Conservation (phyloP, 2,888 invertebrate genomes). For the Drosophila paranaensis region DNA sequence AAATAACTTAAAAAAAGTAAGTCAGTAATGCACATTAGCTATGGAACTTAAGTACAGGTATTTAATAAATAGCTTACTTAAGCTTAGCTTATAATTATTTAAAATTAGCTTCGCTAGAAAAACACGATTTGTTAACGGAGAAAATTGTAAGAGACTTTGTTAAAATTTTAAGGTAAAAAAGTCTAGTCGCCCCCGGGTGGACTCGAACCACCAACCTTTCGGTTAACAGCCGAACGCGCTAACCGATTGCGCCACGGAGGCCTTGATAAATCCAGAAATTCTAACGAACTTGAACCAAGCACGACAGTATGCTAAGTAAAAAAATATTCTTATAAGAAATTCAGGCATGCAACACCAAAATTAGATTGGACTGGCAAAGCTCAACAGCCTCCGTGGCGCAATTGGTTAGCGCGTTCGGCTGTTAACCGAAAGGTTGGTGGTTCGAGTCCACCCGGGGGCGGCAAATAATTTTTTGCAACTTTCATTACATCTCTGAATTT, state of each 20-base stretch:
- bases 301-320: too few relatives aligned
- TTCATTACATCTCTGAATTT: background rate
- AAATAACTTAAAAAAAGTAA: constrained; percentile 26
- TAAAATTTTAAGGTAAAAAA: background rate
- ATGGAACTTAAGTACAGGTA: constrained; percentile 63
- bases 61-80: constrained; percentile 15
- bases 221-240: constrained; percentile 99
- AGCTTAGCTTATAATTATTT: constrained; percentile 17
- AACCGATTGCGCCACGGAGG: constrained; percentile 96
- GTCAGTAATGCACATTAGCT: constrained; percentile 57
- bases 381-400: constrained; percentile 91
- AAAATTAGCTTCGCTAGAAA: constrained; percentile 5
- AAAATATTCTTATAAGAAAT: background rate
- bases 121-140: background rate
- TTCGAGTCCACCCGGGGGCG: constrained; percentile 99
- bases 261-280: constrained; percentile 27
- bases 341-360: background rate
- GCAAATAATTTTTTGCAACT: background rate
- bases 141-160: background rate
- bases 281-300: background rate
- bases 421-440: constrained; percentile 99
- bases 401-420: constrained; percentile 99
- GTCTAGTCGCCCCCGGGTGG: constrained; percentile 93
- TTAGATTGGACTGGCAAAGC: background rate
- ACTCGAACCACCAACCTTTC: constrained; percentile 99